Evolutionary conservation across 2,888 invertebrate genomes (phyloP).

Genomic region (Tortricodes alternella): DNA sequence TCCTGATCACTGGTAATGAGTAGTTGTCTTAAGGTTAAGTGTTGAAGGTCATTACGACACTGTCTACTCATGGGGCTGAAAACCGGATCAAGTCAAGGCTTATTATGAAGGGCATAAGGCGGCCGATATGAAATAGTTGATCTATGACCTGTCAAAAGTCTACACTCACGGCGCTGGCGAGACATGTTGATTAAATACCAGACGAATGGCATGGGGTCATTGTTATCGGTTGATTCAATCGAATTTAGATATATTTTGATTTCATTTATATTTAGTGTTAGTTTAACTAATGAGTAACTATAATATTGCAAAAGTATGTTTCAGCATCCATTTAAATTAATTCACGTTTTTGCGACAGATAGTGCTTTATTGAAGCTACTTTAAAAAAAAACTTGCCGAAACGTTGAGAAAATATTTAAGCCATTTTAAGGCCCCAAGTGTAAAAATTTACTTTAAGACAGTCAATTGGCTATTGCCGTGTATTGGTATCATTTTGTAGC

Average conservation of each 20-base stretch:
- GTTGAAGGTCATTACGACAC: constrained; percentile 52
- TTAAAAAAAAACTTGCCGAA: too few relatives aligned
- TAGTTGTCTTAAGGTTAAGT: constrained; percentile 41
- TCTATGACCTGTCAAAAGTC: constrained; percentile 31
- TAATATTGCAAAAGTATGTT: too few relatives aligned
- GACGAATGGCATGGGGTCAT: constrained; percentile 16
- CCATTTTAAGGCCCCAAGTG: too few relatives aligned
- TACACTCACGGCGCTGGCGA: constrained; percentile 12
- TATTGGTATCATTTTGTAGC: too few relatives aligned
- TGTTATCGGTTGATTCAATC: constrained; percentile 26
- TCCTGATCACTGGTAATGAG: constrained; percentile 24
- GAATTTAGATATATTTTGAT: constrained; percentile 19
- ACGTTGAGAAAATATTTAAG: too few relatives aligned
- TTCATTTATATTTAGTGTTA: constrained; percentile 11
- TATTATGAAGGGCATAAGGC: constrained; percentile 15
- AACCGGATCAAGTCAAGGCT: constrained; percentile 29
- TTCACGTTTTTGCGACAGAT: too few relatives aligned
- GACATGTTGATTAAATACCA: constrained; percentile 32
- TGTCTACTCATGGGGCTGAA: constrained; percentile 32
- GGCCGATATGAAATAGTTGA: constrained; percentile 13
- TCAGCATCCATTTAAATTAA: too few relatives aligned
- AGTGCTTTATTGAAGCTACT: too few relatives aligned
- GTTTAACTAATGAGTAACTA: background rate
- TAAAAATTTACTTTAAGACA: too few relatives aligned
- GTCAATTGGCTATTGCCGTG: too few relatives aligned